Evolutionary conservation across 2,888 invertebrate species (phyloP).

Genomic region (Drosophila tripunctata): DNA sequence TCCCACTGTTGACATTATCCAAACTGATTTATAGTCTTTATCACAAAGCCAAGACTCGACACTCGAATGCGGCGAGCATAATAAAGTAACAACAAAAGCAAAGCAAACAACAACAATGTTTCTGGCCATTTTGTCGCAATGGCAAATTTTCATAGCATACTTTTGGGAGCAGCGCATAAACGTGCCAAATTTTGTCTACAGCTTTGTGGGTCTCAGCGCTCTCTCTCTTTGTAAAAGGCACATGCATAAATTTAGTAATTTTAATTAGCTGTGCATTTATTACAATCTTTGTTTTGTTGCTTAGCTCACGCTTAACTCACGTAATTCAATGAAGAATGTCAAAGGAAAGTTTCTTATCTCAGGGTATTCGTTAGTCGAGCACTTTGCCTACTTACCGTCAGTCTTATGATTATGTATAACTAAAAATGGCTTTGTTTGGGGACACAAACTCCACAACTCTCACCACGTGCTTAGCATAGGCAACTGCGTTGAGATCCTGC

Average conservation of each 20-base stretch:
- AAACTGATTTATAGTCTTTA: constrained; percentile 72
- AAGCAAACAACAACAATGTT: too few relatives aligned
- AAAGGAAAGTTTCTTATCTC: neutral
- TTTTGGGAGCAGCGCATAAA: constrained; percentile 23
- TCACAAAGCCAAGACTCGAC: constrained; percentile 52
- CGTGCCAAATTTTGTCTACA: constrained; percentile 16
- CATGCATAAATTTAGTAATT: constrained; percentile 40
- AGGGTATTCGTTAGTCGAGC: neutral
- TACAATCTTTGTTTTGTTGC: neutral
- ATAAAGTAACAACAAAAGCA: constrained; percentile 42
- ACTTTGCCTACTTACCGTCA: neutral
- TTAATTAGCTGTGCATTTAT: constrained; percentile 42
- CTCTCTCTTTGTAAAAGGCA: neutral
- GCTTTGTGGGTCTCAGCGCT: too few relatives aligned
- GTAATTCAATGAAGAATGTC: constrained; percentile 24
- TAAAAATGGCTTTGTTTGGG: constrained; percentile 50
- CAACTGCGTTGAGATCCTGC: constrained; percentile 47
- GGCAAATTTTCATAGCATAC: constrained; percentile 39
- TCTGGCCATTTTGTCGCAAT: constrained; percentile 11
- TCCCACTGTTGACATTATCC: constrained; percentile 64
- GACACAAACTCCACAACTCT: constrained; percentile 46
- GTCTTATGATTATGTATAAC: constrained; percentile 47
- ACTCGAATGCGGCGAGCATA: constrained; percentile 55
- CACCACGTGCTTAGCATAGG: constrained; percentile 67
- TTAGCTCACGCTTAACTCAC: constrained; percentile 1